A percentile compares a stretch with the other conserved stretches of the same genome.
Conservation (phyloP, 1,140 invertebrate genomes). For the Drosophila pandora region DNA sequence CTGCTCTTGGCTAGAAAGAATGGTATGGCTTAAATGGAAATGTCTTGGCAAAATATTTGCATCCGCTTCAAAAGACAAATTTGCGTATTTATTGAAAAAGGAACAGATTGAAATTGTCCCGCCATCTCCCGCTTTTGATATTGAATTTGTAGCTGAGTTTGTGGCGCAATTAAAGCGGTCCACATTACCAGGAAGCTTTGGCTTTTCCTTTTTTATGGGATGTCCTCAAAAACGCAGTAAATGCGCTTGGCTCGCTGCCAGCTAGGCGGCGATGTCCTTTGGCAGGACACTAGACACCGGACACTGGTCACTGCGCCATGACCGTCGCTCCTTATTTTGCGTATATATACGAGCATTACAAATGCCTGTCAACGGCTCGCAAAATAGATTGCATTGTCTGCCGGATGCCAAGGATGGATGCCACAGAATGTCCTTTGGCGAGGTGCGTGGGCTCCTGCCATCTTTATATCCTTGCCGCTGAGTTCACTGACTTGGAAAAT, state of each 20-base stretch:
- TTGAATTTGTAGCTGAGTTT: slow-evolving; percentile 62
- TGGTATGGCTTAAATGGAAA: slow-evolving; percentile 55
- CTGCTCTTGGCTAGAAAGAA: slow-evolving; percentile 8
- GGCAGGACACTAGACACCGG: slow-evolving; percentile 17
- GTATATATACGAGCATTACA: slow-evolving; percentile 25
- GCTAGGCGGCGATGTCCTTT: slow-evolving; percentile 48
- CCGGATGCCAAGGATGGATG: slow-evolving; percentile 24
- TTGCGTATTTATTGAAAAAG: slow-evolving; percentile 69
- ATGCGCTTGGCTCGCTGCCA: slow-evolving; percentile 67
- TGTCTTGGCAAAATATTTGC: slow-evolving; percentile 68
- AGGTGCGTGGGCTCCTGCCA: slow-evolving; percentile 33
- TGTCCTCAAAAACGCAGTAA: slow-evolving; percentile 68
- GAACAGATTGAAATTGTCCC: slow-evolving; percentile 63
- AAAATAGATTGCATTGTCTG: slow-evolving; percentile 64
- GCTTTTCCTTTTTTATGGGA: slow-evolving; percentile 55
- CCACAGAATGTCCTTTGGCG: slow-evolving; percentile 41
- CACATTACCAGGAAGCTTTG: slow-evolving; percentile 19
- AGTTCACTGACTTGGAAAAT: slow-evolving; percentile 72
- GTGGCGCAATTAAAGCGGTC: slow-evolving; percentile 71
- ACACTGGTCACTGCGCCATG: slow-evolving; percentile 50
- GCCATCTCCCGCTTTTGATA: slow-evolving; percentile 10
- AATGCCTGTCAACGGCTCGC: slow-evolving; percentile 63
- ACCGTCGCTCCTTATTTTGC: slow-evolving; percentile 18
- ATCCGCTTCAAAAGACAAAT: slow-evolving; percentile 50
- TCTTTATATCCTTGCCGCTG: neutral